Percentiles rank a stretch among this genome's conserved stretches.
These are phyloP conservation scores for Quadriops clusia DNA, from an alignment of 2,888 invertebrate genomes.

Conservation along the genomic window DNA sequence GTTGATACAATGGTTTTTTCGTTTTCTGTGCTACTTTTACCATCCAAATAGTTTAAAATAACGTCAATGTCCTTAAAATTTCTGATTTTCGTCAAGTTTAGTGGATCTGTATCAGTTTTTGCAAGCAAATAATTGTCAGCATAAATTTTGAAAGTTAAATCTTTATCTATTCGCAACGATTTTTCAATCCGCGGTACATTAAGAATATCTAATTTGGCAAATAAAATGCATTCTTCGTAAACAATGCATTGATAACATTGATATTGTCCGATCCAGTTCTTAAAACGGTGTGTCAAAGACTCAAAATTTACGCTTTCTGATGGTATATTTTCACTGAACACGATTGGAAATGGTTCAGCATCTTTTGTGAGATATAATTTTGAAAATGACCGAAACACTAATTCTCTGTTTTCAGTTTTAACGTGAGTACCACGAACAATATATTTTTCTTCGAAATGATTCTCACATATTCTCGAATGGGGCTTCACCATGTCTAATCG, in stretches of 20 bases:
- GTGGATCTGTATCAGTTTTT: too few relatives aligned
- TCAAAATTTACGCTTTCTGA: not conserved
- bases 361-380: not conserved
- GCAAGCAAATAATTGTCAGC: too few relatives aligned
- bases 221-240: too few relatives aligned
- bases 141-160: too few relatives aligned
- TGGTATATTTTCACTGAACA: not conserved
- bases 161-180: constrained; percentile 1
- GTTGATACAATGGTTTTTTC: too few relatives aligned
- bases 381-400: not conserved
- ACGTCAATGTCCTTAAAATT: too few relatives aligned
- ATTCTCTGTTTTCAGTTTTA: not conserved
- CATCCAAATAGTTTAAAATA: too few relatives aligned
- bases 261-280: not conserved
- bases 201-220: not conserved
- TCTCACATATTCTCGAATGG: constrained; percentile 2
- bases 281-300: not conserved
- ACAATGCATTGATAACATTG: constrained; percentile 1
- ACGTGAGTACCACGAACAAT: too few relatives aligned
- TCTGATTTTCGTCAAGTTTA: too few relatives aligned
- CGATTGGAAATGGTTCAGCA: not conserved
- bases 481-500: not conserved
- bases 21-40: too few relatives aligned
- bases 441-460: not conserved
- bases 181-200: constrained; percentile 1